Conservation (phyloP, 1,140 invertebrate species). For the Hydropsyche tenuis region DNA sequence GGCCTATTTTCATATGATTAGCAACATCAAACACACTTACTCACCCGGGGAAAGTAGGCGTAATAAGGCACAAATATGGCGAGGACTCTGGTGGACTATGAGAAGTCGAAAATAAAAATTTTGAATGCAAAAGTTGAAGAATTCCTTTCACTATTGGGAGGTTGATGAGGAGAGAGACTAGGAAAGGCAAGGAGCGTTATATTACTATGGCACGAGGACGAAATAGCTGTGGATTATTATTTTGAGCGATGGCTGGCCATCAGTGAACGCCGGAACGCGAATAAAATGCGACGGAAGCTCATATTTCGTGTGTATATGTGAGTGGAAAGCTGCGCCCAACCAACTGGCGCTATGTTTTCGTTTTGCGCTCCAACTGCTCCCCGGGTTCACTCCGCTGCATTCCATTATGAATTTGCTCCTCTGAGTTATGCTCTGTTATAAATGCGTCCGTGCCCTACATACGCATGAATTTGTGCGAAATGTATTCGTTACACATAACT, state of each 20-base stretch:
- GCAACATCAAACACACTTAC: conserved; percentile 24
- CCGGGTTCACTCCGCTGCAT: not conserved
- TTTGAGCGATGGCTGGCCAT: conserved; percentile 25
- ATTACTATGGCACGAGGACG: not conserved
- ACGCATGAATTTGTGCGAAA: no score
- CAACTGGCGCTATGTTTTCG: conserved; percentile 10
- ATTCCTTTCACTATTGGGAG: no score
- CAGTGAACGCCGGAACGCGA: not conserved
- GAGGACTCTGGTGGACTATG: not conserved
- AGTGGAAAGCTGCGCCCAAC: not conserved
- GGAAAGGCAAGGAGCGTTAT: not conserved
- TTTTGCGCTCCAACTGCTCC: not conserved
- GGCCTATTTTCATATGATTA: conserved; percentile 32
- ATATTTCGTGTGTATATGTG: conserved; percentile 10
- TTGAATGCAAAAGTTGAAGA: no score
- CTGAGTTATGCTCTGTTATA: no score
- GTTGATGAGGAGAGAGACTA: not conserved
- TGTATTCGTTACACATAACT: no score
- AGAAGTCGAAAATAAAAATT: not conserved
- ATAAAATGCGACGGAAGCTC: conserved; percentile 24
- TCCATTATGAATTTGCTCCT: no score
- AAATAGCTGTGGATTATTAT: conserved; percentile 30
- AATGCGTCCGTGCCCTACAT: no score
- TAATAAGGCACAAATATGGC: not conserved
- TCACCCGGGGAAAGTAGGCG: not conserved